Evolutionary conservation across 2,888 invertebrate species (phyloP).

Genomic region (Augochlorella aurata): DNA sequence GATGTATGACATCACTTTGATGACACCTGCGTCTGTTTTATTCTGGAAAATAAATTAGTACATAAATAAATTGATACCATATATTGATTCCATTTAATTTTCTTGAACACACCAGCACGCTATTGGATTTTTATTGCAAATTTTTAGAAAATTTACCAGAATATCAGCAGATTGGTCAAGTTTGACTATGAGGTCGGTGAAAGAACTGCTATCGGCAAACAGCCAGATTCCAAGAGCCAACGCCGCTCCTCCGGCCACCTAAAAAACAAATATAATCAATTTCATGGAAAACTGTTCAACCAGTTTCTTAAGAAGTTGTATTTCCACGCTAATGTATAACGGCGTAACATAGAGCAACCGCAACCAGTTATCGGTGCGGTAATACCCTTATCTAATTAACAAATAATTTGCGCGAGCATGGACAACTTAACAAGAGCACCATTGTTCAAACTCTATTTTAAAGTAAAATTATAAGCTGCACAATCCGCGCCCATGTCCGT

Average conservation of each 20-base stretch:
- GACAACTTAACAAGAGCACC: neutral
- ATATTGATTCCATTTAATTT: neutral
- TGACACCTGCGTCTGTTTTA: constrained; percentile 83
- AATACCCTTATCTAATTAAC: neutral
- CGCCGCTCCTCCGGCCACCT: constrained; percentile 86
- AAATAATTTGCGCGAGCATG: neutral
- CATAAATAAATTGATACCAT: too few species aligned
- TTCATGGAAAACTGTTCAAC: neutral
- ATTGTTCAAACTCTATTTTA: neutral
- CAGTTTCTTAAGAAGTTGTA: neutral
- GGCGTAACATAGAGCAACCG: neutral
- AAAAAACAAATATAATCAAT: constrained; percentile 73
- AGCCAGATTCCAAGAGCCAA: constrained; percentile 88
- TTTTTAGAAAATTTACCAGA: constrained; percentile 67
- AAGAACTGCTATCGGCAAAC: constrained; percentile 86
- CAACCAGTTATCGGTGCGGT: neutral
- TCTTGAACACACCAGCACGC: neutral
- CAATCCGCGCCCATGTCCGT: neutral
- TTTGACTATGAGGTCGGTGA: constrained; percentile 81
- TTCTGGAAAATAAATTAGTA: constrained; percentile 62
- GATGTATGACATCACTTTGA: constrained; percentile 87
- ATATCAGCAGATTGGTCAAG: constrained; percentile 69
- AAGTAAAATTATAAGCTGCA: neutral
- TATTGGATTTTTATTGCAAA: neutral
- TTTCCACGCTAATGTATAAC: neutral